Evolutionary conservation across 2,888 invertebrate species (phyloP).

Genomic region (Peribatodes rhomboidaria): DNA sequence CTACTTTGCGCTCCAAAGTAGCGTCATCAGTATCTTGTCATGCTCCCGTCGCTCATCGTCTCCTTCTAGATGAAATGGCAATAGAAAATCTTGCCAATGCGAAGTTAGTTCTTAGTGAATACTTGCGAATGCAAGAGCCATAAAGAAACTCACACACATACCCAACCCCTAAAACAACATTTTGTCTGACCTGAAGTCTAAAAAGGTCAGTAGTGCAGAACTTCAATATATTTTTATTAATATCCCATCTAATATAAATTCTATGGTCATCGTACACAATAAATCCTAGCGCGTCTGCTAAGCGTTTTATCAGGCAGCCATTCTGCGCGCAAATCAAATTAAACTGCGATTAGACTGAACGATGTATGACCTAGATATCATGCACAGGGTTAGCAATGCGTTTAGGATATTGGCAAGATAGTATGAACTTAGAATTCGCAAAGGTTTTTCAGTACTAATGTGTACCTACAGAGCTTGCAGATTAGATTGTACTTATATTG

Average conservation of each 20-base stretch:
- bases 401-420: neutral
- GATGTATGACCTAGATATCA: slow-evolving; percentile 65
- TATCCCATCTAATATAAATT: slow-evolving; percentile 26
- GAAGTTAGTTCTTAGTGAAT: no score
- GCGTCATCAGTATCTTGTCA: no score
- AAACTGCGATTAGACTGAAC: slow-evolving; percentile 70
- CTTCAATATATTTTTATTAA: neutral
- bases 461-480: no score
- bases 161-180: no score
- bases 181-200: no score
- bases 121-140: no score
- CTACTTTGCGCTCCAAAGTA: no score
- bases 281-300: slow-evolving; percentile 77
- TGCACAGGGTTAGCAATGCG: slow-evolving; percentile 34
- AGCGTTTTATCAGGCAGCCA: slow-evolving; percentile 76
- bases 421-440: neutral
- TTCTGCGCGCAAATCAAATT: slow-evolving; percentile 81
- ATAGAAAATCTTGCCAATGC: no score
- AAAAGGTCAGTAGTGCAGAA: neutral
- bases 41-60: no score
- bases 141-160: no score
- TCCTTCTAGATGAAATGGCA: no score
- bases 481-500: no score
- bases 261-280: slow-evolving; percentile 53
- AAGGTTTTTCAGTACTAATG: neutral